Evolutionary conservation across 2,113 vertebrate genomes (phyloP), one percentile per base, ranked within the genome.

Genomic region (Nycticorax nycticorax): DNA sequence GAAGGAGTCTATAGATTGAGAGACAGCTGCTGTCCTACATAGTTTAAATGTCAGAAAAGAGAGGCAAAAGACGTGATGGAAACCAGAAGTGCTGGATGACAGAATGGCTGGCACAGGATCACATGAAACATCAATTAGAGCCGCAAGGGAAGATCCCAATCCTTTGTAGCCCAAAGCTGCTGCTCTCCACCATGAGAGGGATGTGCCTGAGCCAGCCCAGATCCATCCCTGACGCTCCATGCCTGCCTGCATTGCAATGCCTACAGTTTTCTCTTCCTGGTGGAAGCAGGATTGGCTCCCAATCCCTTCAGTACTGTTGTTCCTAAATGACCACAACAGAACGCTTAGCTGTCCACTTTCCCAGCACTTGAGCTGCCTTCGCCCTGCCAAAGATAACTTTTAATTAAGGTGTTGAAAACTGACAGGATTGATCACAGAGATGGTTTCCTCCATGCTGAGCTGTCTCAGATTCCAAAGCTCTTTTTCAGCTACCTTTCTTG

Each of bases 171-270:
- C 35, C 37, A 17, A 47, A 85, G 45, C 66, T 1, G 4, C 32
- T 30, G 6, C 27, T 76, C 48, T 63, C 32, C 43, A 66, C 16
- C 5, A 3, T 0, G 1, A 89, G 3, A 52, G 73, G 0, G 0
- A 77, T 28, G 23, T 0, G n/a, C 43, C 14, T 12, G 52, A 32
- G 63, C 60, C 72, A 92, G 37, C 37, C 41, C 3, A 2, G 30
- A 12, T 48, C 68, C 3, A 1, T 41, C 33, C 55, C 7, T 50
- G 1, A 4, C 1, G 15, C 57, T 59, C 72, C 5, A 3, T 17
- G 33, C 13, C 28, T 0, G 0, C 67, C 53, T 17, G 17, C 3
- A 12, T 1, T 6, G 33, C 47, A 22, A 3, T 18, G 47, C 16
- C 26, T 33, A 10, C n/a, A 9, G 28, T 7, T 53, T 15, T 22